These are phyloP conservation scores for Vulpes lagopus DNA, from an alignment of 2,113 vertebrate genomes.

Conservation along the genomic window DNA sequence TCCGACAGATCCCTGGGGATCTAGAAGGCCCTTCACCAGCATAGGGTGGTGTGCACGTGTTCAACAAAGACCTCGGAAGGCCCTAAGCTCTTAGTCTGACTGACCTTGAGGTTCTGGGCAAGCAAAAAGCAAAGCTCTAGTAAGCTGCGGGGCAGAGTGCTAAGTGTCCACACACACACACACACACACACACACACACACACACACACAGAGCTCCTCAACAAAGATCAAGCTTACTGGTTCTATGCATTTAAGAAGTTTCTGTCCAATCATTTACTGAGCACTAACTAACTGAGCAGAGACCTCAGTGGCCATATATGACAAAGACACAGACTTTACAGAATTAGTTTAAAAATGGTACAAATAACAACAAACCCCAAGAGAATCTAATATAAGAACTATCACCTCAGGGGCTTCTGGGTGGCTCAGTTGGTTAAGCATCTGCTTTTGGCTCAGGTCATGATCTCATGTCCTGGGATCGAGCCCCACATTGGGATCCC, in stretches of 20 bases:
- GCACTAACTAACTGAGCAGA: not conserved
- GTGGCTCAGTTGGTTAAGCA: not conserved
- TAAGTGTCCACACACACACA: not conserved
- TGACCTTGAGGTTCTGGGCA: not conserved
- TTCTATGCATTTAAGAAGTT: not conserved
- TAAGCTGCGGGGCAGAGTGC: not conserved
- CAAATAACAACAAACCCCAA: not conserved
- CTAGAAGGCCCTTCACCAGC: not conserved
- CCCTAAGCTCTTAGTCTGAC: not conserved
- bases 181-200: not conserved
- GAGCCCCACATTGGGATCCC: not conserved
- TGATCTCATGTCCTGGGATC: not conserved
- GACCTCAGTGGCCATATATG: not conserved
- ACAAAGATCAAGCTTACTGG: not conserved
- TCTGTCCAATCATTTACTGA: not conserved
- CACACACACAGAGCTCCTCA: not conserved
- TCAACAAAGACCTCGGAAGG: not conserved
- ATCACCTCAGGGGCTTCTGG: not conserved
- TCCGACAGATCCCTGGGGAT: not conserved
- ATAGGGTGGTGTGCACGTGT: not conserved
- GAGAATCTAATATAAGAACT: not conserved
- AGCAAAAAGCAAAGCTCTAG: not conserved
- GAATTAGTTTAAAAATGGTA: not conserved
- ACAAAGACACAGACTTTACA: constrained; percentile 12
- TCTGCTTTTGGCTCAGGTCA: not conserved